A percentile compares a stretch with the other conserved stretches of the same genome.
phyloP scores from a whole-genome alignment of 92 coral and sea anemone genomes.

The Meandrina meandrites region DNA sequence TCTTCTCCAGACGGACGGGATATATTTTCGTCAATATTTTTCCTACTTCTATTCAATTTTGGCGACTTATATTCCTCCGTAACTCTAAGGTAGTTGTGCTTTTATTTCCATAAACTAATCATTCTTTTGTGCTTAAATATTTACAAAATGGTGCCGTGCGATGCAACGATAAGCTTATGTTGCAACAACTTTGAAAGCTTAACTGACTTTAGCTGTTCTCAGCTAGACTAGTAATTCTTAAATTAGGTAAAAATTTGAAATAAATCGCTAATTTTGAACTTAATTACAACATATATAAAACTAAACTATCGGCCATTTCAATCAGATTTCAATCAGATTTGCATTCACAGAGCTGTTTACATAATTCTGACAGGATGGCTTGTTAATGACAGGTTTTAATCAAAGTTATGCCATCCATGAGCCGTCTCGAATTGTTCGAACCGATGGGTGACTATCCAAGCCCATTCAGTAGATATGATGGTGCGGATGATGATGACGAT shows the following conservation, averaged over 20 bases:
- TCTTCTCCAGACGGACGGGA: neutral
- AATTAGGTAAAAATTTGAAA: no score
- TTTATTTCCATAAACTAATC: no score
- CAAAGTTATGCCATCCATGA: neutral
- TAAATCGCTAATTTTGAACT: no score
- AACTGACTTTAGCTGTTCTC: no score
- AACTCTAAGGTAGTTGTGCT: neutral
- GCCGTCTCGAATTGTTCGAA: neutral
- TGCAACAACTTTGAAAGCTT: no score
- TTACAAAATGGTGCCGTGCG: no score
- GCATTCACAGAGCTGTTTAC: neutral
- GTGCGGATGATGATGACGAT: slow-evolving; percentile 53
- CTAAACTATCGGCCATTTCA: neutral
- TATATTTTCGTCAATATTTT: neutral
- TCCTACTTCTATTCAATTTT: neutral
- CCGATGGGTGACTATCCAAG: slow-evolving; percentile 17
- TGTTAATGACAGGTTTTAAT: neutral
- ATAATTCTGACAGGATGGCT: neutral
- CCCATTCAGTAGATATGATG: slow-evolving; percentile 10
- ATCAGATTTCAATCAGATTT: no score
- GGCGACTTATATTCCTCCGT: neutral
- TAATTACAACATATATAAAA: no score
- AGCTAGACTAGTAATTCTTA: neutral
- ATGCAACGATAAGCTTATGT: no score
- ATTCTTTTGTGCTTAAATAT: no score